Percentiles rank a stretch among this genome's conserved stretches.
Conservation (phyloP, 2,113 vertebrate species). For the Cathartes aura region DNA sequence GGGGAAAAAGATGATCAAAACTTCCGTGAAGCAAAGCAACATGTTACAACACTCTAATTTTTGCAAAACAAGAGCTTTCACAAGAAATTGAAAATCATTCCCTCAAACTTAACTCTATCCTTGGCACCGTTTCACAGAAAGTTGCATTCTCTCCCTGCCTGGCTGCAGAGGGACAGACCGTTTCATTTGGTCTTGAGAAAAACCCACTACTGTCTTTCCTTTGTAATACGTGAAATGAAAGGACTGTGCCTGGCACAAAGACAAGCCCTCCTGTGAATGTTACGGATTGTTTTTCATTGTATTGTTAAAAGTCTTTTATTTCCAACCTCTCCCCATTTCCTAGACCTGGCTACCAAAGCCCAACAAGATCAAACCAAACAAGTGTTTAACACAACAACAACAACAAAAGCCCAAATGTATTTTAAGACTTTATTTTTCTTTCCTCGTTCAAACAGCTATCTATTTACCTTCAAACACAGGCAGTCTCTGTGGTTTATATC, state of each 20-base stretch:
- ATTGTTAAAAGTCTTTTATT: background rate
- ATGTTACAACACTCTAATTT: background rate
- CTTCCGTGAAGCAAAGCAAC: background rate
- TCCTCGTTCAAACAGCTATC: background rate
- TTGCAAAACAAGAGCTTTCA: background rate
- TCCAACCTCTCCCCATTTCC: background rate
- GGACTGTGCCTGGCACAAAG: background rate
- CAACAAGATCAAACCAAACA: background rate
- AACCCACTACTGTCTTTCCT: background rate
- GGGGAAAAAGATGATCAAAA: background rate
- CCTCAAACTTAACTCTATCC: background rate
- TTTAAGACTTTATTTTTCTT: background rate
- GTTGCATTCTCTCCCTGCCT: background rate
- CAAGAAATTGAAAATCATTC: background rate
- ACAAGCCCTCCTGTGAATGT: background rate
- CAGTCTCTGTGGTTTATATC: background rate
- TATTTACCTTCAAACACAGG: background rate
- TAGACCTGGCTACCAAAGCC: background rate
- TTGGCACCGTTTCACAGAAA: background rate
- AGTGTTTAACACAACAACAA: background rate
- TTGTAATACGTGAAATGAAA: background rate
- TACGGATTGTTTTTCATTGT: background rate
- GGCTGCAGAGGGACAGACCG: background rate
- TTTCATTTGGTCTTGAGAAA: slow-evolving; percentile 5
- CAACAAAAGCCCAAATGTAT: background rate